Percentiles rank a stretch among this genome's conserved stretches.
Conservation (phyloP, 2,113 vertebrate species). For the Amphiprion percula region DNA sequence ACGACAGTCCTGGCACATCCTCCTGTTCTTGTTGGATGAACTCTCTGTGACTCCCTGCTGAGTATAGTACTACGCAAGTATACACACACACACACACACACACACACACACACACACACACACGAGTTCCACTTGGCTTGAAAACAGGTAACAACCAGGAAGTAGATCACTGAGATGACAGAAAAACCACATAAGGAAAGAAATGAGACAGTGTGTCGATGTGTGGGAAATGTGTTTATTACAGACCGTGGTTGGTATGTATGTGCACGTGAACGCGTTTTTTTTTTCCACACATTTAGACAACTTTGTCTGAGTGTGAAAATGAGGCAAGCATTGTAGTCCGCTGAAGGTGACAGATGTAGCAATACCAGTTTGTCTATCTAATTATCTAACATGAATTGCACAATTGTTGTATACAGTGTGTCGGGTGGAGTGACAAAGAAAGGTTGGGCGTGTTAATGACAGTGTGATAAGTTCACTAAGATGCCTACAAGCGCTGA, state of each 20-base stretch:
- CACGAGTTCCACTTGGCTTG: constrained; percentile 30
- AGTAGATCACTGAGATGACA: constrained; percentile 43
- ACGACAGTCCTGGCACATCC: constrained; percentile 73
- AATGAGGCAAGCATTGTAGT: background rate
- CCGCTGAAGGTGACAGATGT: constrained; percentile 44
- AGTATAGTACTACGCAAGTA: constrained; percentile 54
- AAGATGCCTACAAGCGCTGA: background rate
- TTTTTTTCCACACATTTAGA: background rate
- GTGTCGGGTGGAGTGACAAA: constrained; percentile 12
- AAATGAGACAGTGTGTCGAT: constrained; percentile 34
- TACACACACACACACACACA: constrained; percentile 18
- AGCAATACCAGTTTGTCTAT: constrained; percentile 57
- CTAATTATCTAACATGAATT: constrained; percentile 43
- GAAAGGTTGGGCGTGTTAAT: background rate
- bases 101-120: constrained; percentile 28
- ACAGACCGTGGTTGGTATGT: background rate
- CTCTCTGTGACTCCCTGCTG: constrained; percentile 70
- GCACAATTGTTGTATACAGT: constrained; percentile 14
- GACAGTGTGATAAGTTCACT: constrained; percentile 1
- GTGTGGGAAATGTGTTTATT: background rate
- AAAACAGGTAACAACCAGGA: constrained; percentile 60
- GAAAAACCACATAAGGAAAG: constrained; percentile 38
- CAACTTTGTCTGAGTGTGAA: background rate
- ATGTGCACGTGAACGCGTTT: background rate
- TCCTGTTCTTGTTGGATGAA: constrained; percentile 75